phyloP scores from a whole-genome alignment of 2,888 invertebrate species.

The Doris montereyensis region DNA sequence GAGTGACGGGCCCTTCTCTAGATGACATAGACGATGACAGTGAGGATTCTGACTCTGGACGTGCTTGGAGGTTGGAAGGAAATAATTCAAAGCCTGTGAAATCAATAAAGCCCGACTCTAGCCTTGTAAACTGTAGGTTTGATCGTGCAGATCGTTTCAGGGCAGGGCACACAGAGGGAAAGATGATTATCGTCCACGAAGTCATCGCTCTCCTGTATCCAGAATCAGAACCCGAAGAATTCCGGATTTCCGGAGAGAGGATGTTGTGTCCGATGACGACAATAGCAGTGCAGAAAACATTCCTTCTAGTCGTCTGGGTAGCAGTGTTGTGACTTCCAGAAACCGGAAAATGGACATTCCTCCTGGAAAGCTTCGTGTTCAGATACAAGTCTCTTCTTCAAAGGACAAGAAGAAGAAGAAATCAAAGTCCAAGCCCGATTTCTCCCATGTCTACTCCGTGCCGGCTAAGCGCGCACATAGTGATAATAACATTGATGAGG shows the following conservation, averaged over 20 bases:
- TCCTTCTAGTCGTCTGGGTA: background rate
- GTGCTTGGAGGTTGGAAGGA: slow-evolving; percentile 46
- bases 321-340: slow-evolving; percentile 29
- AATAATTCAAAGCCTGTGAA: slow-evolving; percentile 34
- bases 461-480: slow-evolving; percentile 30
- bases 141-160: background rate
- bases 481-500: background rate
- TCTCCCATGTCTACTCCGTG: slow-evolving; percentile 34
- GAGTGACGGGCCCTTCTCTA: slow-evolving; percentile 3
- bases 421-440: slow-evolving; percentile 33
- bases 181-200: no score
- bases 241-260: no score
- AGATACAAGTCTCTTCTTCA: slow-evolving; percentile 15
- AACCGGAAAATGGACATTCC: slow-evolving; percentile 29
- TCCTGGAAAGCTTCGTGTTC: slow-evolving; percentile 28
- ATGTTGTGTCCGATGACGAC: no score
- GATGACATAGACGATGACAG: slow-evolving; percentile 53
- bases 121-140: background rate
- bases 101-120: background rate
- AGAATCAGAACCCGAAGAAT: no score
- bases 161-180: background rate
- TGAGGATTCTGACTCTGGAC: slow-evolving; percentile 46
- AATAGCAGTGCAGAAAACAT: background rate
- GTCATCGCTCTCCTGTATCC: no score
- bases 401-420: slow-evolving; percentile 20